Percentiles rank a stretch among this genome's conserved stretches.
phyloP scores from a whole-genome alignment of 1,140 invertebrate species.

The Drosophila teissieri region DNA sequence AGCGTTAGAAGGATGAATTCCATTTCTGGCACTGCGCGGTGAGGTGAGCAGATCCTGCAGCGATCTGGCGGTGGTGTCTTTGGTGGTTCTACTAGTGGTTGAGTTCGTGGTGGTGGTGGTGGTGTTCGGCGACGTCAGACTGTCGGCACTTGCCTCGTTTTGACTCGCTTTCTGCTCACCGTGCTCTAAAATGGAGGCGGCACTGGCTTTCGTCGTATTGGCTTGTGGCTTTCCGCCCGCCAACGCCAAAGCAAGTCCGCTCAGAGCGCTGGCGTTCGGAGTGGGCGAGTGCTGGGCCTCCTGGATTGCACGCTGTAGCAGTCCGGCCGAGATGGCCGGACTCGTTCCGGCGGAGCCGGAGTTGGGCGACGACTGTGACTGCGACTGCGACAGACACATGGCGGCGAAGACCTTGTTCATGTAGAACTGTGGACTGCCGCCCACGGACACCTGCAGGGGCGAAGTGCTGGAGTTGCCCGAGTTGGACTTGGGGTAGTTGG shows the following conservation, averaged over 20 bases:
- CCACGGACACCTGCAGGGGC: constrained; percentile 76
- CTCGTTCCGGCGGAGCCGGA: constrained; percentile 41
- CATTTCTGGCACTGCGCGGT: constrained; percentile 65
- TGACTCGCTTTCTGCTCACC: constrained; percentile 84
- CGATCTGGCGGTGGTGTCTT: constrained; percentile 63
- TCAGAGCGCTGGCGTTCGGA: constrained; percentile 67
- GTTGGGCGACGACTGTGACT: constrained; percentile 47
- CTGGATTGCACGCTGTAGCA: constrained; percentile 76
- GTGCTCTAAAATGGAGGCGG: constrained; percentile 84
- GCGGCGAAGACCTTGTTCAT: constrained; percentile 84
- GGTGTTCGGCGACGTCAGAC: constrained; percentile 80
- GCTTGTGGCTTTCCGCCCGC: constrained; percentile 64
- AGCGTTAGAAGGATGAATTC: constrained; percentile 54
- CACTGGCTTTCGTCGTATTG: constrained; percentile 69
- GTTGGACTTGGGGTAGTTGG: constrained; percentile 64
- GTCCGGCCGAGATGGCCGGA: constrained; percentile 68
- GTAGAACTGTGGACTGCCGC: constrained; percentile 67
- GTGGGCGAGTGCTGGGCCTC: constrained; percentile 71
- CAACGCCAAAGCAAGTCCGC: constrained; percentile 73
- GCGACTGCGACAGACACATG: constrained; percentile 74
- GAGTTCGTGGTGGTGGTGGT: constrained; percentile 47
- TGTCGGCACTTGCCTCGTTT: constrained; percentile 84
- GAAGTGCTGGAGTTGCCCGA: constrained; percentile 47
- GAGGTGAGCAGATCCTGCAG: constrained; percentile 80
- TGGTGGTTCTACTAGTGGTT: constrained; percentile 36